Evolutionary conservation across 92 coral and sea anemone genomes (phyloP).

Genomic region (Anthopleura xanthogrammica): DNA sequence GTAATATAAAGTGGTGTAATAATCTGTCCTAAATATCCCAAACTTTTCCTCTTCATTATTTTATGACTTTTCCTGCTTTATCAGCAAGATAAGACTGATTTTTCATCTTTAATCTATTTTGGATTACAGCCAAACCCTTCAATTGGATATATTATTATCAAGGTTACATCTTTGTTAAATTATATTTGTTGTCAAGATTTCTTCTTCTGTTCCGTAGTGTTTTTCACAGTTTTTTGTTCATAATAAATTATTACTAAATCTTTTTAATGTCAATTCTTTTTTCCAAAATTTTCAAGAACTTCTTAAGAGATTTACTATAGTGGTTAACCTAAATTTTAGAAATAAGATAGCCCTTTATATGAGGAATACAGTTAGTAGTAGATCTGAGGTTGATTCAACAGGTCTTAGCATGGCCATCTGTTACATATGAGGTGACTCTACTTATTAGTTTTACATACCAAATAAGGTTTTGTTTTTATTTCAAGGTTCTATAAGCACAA

Average conservation of each 20-base stretch:
- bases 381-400: not conserved
- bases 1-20: not conserved
- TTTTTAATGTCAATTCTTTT: not conserved
- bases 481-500: not conserved
- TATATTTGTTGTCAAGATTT: not conserved
- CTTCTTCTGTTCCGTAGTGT: not conserved
- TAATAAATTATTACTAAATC: not conserved
- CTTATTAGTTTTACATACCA: not conserved
- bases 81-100: not conserved
- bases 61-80: not conserved
- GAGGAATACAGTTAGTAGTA: not conserved
- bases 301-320: not conserved
- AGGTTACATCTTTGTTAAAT: not conserved
- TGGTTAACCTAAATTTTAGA: not conserved
- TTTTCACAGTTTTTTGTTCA: not conserved
- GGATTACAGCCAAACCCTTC: not conserved
- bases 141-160: not conserved
- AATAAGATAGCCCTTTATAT: no score
- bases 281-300: not conserved
- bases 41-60: not conserved
- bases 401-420: not conserved
- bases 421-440: not conserved
- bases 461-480: slow-evolving; percentile 25
- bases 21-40: not conserved
- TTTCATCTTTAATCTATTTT: not conserved